Evolutionary conservation across 92 coral and sea anemone genomes (phyloP).

Genomic region (Nematostella vectensis): DNA sequence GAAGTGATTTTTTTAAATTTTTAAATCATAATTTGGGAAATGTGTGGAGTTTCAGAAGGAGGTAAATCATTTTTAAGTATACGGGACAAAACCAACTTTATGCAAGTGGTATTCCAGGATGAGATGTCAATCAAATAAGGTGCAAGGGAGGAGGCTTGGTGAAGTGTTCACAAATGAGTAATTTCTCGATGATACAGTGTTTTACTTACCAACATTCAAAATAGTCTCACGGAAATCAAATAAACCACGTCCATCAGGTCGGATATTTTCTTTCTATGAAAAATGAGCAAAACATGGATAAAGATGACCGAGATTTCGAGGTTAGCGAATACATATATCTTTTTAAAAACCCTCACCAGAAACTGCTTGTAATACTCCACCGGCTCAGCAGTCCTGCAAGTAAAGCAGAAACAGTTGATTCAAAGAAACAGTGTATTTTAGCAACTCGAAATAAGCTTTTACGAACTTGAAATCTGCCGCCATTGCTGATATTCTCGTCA

Average conservation of each 20-base stretch:
- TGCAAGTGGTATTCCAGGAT: too few species aligned
- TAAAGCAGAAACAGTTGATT: neutral
- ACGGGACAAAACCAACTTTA: too few species aligned
- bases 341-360: conserved; percentile 63
- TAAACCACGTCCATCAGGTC: conserved; percentile 89
- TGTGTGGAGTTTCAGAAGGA: too few species aligned
- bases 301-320: too few species aligned
- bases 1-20: too few species aligned
- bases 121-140: too few species aligned
- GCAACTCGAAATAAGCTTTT: neutral
- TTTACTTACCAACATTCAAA: conserved; percentile 79
- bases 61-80: too few species aligned
- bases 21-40: neutral
- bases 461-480: conserved; percentile 99
- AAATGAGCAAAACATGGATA: neutral
- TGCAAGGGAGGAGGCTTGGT: too few species aligned
- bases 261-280: conserved; percentile 68
- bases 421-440: neutral
- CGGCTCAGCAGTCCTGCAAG: conserved; percentile 85
- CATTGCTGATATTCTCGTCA: conserved; percentile 49
- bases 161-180: too few species aligned
- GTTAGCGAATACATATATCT: too few species aligned
- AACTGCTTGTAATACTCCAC: conserved; percentile 86
- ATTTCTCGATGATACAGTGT: too few species aligned
- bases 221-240: conserved; percentile 80